phyloP scores from a whole-genome alignment of 2,113 vertebrate species.

The cattle (Bos taurus) region ARS-UCD2.0 NC_037330.1:22636501-22637000 shows the following conservation, averaged over 20 bases:
- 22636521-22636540: neutral
- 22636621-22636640: neutral
- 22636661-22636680: neutral
- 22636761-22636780: neutral
- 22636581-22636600: neutral
- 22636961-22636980: neutral
- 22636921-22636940: neutral
- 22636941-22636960: neutral
- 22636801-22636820: neutral
- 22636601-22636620: too few relatives aligned
- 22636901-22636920: neutral
- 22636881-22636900: too few relatives aligned
- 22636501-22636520: neutral
- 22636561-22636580: rapidly evolving
- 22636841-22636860: neutral
- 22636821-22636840: neutral
- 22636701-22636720: neutral
- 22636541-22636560: neutral
- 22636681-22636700: neutral
- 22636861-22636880: too few relatives aligned
- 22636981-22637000: neutral
- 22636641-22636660: neutral
- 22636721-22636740: neutral
- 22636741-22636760: too few relatives aligned
- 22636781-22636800: neutral